phyloP scores from a whole-genome alignment of 2,797 vertebrate species.

The Chiroxiphia lanceolata region DNA sequence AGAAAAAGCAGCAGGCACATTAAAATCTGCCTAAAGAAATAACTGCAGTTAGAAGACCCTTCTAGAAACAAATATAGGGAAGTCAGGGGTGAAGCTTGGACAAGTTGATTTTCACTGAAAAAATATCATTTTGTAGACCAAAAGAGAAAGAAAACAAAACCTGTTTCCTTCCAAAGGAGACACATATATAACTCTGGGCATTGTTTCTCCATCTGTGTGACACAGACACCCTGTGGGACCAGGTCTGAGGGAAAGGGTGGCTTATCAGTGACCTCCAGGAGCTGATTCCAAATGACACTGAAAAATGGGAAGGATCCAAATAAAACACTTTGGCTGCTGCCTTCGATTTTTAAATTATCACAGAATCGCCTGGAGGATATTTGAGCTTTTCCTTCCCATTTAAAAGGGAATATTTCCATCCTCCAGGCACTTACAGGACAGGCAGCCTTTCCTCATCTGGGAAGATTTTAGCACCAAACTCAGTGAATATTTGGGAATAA shows the following conservation, averaged over 20 bases:
- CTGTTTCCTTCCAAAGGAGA: not conserved
- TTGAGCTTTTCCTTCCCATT: not conserved
- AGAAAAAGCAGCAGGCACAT: not conserved
- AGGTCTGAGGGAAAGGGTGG: not conserved
- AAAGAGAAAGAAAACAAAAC: not conserved
- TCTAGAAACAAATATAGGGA: not conserved
- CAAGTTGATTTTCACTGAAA: not conserved
- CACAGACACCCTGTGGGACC: not conserved
- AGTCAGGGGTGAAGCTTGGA: not conserved
- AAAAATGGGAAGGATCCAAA: not conserved
- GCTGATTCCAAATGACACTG: not conserved
- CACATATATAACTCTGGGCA: not conserved
- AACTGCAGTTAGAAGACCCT: not conserved
- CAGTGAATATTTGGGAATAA: not conserved
- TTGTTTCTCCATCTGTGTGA: not conserved
- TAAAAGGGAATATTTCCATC: not conserved
- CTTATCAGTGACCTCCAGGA: not conserved
- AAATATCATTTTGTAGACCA: not conserved
- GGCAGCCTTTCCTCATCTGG: not conserved
- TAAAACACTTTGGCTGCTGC: not conserved
- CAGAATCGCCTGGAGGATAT: not conserved
- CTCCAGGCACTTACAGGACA: not conserved
- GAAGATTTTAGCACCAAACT: not conserved
- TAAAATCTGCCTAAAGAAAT: not conserved
- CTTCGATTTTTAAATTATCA: not conserved